Evolutionary conservation across 2,888 invertebrate genomes (phyloP).

Genomic region (Orthonychiurus folsomi): DNA sequence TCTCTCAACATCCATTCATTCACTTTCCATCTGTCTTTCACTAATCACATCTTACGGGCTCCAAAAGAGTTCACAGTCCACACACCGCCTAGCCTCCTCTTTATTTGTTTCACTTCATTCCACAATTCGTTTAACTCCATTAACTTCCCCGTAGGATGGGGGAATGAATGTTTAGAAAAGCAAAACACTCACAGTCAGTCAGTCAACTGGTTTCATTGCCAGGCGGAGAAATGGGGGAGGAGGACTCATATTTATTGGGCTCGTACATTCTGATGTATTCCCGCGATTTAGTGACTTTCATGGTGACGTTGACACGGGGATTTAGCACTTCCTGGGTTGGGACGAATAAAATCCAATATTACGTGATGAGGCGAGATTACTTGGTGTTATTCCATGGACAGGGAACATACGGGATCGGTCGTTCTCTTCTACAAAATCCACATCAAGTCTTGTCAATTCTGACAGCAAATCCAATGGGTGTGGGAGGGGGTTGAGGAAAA

Average conservation of each 20-base stretch:
- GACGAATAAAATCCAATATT: background rate
- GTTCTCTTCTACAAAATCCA: no score
- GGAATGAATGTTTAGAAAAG: conserved; percentile 4
- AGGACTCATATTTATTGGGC: background rate
- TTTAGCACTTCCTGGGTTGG: background rate
- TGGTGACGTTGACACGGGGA: background rate
- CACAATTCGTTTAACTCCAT: conserved; percentile 1
- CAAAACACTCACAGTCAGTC: background rate
- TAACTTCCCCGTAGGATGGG: background rate
- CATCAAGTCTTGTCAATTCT: background rate
- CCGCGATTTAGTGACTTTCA: background rate
- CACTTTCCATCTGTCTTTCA: conserved; percentile 36
- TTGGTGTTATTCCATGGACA: background rate
- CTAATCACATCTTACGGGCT: conserved; percentile 26
- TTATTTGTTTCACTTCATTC: background rate
- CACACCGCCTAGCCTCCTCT: background rate
- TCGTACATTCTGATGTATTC: no score
- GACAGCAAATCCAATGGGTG: no score
- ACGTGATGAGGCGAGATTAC: no score
- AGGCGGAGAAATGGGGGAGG: no score
- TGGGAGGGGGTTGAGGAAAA: no score
- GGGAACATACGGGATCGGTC: background rate
- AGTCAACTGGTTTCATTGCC: no score
- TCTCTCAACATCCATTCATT: conserved; percentile 9
- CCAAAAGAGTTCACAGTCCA: background rate